A percentile compares a stretch with the other conserved stretches of the same genome.
Conservation (phyloP, 2,797 vertebrate genomes). For the Poeciliopsis gracilis region DNA sequence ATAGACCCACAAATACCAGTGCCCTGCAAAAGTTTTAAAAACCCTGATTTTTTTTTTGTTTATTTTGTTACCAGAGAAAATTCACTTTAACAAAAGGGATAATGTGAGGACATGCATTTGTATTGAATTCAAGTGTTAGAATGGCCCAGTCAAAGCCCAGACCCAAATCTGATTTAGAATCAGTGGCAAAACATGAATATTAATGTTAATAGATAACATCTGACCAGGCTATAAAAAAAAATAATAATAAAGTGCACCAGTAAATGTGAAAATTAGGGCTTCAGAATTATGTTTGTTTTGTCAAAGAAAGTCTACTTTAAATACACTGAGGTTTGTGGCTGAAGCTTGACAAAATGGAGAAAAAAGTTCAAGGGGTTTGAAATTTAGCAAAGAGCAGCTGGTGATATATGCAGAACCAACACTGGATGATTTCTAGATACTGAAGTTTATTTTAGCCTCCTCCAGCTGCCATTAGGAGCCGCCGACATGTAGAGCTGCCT, state of each 20-base stretch:
- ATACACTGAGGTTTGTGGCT: neutral
- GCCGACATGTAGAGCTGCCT: slow-evolving; percentile 45
- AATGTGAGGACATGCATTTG: neutral
- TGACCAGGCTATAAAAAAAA: neutral
- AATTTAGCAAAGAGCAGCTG: slow-evolving; percentile 21
- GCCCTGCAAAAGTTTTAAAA: neutral
- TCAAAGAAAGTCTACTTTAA: neutral
- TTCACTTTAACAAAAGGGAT: neutral
- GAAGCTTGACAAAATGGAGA: neutral
- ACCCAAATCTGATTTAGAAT: neutral
- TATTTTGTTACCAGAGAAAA: neutral
- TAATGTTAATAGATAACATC: neutral
- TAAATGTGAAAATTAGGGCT: neutral
- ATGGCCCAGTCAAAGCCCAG: neutral
- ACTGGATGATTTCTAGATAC: slow-evolving; percentile 46
- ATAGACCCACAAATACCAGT: neutral
- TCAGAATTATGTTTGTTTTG: neutral
- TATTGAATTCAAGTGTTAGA: neutral
- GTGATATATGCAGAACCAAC: slow-evolving; percentile 39
- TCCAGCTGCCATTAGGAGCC: slow-evolving; percentile 42
- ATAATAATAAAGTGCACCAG: neutral
- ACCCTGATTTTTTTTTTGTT: neutral
- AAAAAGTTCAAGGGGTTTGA: neutral
- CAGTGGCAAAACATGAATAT: neutral
- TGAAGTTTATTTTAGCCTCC: slow-evolving; percentile 43